Evolutionary conservation across 2,797 vertebrate species (phyloP).

Genomic region (Aulostomus chinensis): DNA sequence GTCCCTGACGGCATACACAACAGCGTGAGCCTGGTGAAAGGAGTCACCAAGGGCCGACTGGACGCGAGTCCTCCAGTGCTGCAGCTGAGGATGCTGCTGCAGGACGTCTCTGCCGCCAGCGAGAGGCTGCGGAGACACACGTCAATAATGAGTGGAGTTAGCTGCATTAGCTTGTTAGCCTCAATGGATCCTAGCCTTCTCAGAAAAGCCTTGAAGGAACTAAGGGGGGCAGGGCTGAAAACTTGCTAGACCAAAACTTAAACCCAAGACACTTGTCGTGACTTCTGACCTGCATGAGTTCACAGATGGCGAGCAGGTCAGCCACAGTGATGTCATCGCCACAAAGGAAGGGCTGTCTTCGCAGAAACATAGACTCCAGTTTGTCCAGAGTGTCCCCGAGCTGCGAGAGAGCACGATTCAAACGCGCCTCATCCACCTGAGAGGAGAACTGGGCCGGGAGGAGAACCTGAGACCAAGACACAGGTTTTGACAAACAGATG

Average conservation of each 20-base stretch:
- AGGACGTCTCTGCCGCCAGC: constrained; percentile 71
- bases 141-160: no score
- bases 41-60: constrained; percentile 59
- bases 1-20: constrained; percentile 69
- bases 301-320: constrained; percentile 79
- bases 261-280: background rate
- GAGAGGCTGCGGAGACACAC: constrained; percentile 60
- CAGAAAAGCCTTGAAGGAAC: no score
- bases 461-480: constrained; percentile 66
- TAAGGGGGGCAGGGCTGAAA: no score
- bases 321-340: constrained; percentile 80
- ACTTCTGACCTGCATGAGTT: constrained; percentile 79
- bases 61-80: constrained; percentile 71
- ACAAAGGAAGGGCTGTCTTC: constrained; percentile 77
- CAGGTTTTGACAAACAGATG: background rate
- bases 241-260: background rate
- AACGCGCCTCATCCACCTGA: constrained; percentile 29
- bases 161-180: no score
- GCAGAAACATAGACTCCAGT: constrained; percentile 79
- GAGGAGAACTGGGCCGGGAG: constrained; percentile 55
- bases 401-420: constrained; percentile 62
- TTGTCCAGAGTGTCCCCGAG: constrained; percentile 68
- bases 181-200: no score
- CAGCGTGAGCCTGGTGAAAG: constrained; percentile 68
- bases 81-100: constrained; percentile 63